Percentiles rank a stretch among this genome's conserved stretches.
Conservation (phyloP, 2,888 invertebrate species). For the Rhorus exstirpatorius region DNA sequence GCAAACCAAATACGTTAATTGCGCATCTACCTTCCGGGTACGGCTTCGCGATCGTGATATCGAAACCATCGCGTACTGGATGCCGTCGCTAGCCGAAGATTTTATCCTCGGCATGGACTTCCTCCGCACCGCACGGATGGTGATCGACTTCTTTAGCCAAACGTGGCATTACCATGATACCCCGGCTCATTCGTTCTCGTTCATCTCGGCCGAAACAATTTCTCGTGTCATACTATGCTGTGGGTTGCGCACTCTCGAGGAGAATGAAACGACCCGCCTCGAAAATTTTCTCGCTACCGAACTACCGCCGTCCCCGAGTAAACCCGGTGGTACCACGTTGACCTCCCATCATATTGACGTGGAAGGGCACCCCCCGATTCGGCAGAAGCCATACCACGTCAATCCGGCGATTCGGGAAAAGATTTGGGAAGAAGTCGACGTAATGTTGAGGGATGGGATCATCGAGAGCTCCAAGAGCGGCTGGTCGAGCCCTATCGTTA, state of each 20-base stretch:
- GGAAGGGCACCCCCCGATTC: conserved; percentile 26
- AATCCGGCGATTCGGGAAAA: conserved; percentile 15
- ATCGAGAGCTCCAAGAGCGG: conserved; percentile 69
- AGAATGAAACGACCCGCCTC: too few relatives aligned
- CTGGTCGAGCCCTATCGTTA: conserved; percentile 68
- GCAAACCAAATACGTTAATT: too few relatives aligned
- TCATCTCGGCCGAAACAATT: conserved; percentile 6
- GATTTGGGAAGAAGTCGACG: conserved; percentile 56
- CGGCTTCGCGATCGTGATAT: not conserved
- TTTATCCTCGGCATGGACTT: conserved; percentile 46
- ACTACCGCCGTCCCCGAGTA: conserved; percentile 9
- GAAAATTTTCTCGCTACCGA: conserved; percentile 1
- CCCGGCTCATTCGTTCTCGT: not conserved
- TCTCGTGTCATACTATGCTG: conserved; percentile 19
- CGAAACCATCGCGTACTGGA: not conserved
- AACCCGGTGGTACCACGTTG: conserved; percentile 20
- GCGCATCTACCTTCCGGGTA: not conserved
- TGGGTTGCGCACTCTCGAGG: conserved; percentile 11
- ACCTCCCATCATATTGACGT: conserved; percentile 56
- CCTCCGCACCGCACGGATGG: conserved; percentile 1
- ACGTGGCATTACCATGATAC: conserved; percentile 10
- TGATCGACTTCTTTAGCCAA: conserved; percentile 34
- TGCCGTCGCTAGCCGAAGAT: conserved; percentile 37
- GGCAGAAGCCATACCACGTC: conserved; percentile 43
- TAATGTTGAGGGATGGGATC: conserved; percentile 52